These are phyloP conservation scores for Blennius ocellaris DNA, from an alignment of 2,113 vertebrate species.

Conservation along the genomic window DNA sequence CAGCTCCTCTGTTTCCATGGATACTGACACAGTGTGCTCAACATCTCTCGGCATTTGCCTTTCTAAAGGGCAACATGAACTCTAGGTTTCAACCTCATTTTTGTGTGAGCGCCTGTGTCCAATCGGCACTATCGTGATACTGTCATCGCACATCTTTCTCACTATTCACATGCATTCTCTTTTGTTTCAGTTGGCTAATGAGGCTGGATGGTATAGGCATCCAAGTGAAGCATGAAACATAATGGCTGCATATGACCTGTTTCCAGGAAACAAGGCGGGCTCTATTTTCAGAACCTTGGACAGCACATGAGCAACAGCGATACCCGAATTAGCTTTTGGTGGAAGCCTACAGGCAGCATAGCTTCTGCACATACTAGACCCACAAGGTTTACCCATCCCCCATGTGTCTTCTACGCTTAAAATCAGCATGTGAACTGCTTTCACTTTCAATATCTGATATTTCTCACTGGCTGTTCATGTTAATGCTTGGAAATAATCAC, in stretches of 20 bases:
- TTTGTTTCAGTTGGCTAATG: slow-evolving; percentile 36
- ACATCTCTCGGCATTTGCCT: slow-evolving; percentile 80
- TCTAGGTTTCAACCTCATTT: slow-evolving; percentile 67
- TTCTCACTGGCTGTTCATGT: not conserved
- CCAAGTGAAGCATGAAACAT: slow-evolving; percentile 42
- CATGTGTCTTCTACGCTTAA: not conserved
- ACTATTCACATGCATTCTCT: slow-evolving; percentile 18
- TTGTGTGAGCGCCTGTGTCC: slow-evolving; percentile 25
- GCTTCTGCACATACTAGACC: slow-evolving; percentile 1
- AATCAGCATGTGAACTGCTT: not conserved
- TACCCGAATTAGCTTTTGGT: slow-evolving; percentile 24
- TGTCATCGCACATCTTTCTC: slow-evolving; percentile 12
- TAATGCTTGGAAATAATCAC: not conserved
- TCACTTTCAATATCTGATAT: not conserved
- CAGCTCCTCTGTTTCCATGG: slow-evolving; percentile 84
- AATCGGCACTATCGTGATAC: not conserved
- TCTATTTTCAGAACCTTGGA: slow-evolving; percentile 74
- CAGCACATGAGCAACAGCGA: slow-evolving; percentile 48
- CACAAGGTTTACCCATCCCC: not conserved
- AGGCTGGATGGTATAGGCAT: slow-evolving; percentile 31
- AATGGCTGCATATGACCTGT: slow-evolving; percentile 61
- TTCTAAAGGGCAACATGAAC: slow-evolving; percentile 81
- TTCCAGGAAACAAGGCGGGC: slow-evolving; percentile 62
- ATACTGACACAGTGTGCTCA: slow-evolving; percentile 81
- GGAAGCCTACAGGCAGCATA: slow-evolving; percentile 18